Percentiles rank a stretch among this genome's conserved stretches.
Conservation (phyloP, 2,113 vertebrate species). For the Aspiorhynchus laticeps region DNA sequence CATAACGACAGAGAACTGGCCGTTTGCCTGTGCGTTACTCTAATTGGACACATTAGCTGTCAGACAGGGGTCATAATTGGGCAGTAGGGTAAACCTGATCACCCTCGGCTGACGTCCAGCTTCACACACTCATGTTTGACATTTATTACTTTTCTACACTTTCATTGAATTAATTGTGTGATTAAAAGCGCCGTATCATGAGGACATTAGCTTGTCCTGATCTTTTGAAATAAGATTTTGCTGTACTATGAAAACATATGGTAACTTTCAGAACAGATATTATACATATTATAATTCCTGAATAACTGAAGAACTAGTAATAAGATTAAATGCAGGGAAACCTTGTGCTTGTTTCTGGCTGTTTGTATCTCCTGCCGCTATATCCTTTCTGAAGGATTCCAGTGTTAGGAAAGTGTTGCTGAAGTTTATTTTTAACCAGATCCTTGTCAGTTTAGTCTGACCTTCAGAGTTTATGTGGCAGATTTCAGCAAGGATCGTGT, state of each 20-base stretch:
- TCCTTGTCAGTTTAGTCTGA: not conserved
- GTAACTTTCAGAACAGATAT: not conserved
- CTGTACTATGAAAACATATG: not conserved
- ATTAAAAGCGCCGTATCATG: not conserved
- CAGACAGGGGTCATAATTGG: constrained; percentile 15
- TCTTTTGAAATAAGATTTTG: constrained; percentile 3
- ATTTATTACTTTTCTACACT: constrained; percentile 11
- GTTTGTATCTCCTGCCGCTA: not conserved
- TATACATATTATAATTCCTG: not conserved
- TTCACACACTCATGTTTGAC: not conserved
- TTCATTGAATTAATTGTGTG: not conserved
- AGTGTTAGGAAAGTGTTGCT: not conserved
- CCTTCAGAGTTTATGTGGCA: not conserved
- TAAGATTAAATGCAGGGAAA: not conserved
- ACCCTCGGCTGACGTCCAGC: not conserved
- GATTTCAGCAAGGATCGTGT: not conserved
- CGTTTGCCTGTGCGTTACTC: constrained; percentile 55
- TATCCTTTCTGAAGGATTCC: not conserved
- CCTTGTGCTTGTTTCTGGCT: not conserved
- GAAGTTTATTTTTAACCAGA: not conserved
- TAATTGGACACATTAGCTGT: constrained; percentile 55
- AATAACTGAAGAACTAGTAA: not conserved
- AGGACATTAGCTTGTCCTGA: not conserved
- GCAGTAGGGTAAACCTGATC: constrained; percentile 20
- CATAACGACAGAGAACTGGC: constrained; percentile 74